Conservation (phyloP, 2,888 invertebrate genomes). For the Agonum fuliginosum region DNA sequence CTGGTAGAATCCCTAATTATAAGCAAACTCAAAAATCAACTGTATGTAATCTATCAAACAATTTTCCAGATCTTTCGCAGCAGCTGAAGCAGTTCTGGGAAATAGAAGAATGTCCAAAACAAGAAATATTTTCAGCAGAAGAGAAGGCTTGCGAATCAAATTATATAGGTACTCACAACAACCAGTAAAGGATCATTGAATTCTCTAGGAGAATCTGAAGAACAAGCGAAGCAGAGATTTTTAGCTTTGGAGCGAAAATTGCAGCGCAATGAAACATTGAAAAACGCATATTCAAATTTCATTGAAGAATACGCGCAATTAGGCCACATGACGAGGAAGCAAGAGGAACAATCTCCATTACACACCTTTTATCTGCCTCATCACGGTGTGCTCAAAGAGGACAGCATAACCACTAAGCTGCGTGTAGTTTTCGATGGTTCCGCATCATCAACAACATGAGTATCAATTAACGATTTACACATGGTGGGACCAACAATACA, state of each 20-base stretch:
- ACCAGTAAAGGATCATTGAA: not conserved
- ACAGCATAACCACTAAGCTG: conserved; percentile 20
- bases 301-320: too few species aligned
- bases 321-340: not conserved
- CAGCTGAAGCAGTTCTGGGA: not conserved
- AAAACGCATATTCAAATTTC: too few species aligned
- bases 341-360: not conserved
- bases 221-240: conserved; percentile 3
- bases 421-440: too few species aligned
- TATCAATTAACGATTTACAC: conserved; percentile 35
- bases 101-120: conserved; percentile 1
- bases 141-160: conserved; percentile 6
- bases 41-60: not conserved
- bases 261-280: too few species aligned
- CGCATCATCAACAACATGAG: not conserved
- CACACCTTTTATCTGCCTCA: conserved; percentile 18
- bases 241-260: not conserved
- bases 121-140: not conserved
- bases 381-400: conserved; percentile 20
- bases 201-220: not conserved
- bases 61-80: not conserved
- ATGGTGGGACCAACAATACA: conserved; percentile 50
- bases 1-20: conserved; percentile 3
- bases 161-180: not conserved
- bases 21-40: not conserved